These are phyloP conservation scores for Acronicta alni DNA, from an alignment of 2,888 invertebrate genomes.

Conservation along the genomic window DNA sequence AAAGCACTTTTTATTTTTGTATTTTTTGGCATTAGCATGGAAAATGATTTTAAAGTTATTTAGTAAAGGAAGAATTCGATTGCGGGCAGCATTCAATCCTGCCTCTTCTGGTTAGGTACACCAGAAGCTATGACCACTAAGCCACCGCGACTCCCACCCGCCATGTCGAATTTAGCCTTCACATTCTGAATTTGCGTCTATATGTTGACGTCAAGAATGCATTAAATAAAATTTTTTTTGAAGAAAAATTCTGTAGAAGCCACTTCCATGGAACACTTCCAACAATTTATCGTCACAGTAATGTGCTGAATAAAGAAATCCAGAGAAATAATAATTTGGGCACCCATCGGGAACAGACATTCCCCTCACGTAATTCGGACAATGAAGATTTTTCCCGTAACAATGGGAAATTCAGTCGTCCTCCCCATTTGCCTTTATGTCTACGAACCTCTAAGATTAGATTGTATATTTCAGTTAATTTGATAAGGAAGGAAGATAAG, in stretches of 20 bases:
- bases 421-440: conserved; percentile 37
- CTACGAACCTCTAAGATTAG: conserved; percentile 32
- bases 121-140: too few relatives aligned
- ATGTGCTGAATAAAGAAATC: conserved; percentile 71
- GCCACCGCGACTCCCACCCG: too few relatives aligned
- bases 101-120: too few relatives aligned
- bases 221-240: too few relatives aligned
- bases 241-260: conserved; percentile 8
- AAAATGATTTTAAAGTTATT: too few relatives aligned
- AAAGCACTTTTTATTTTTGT: too few relatives aligned
- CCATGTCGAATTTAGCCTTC: too few relatives aligned
- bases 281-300: conserved; percentile 56
- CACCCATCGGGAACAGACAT: conserved; percentile 71
- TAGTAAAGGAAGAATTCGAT: too few relatives aligned
- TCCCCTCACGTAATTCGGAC: conserved; percentile 78
- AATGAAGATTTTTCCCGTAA: conserved; percentile 76
- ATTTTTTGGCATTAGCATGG: too few relatives aligned
- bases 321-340: conserved; percentile 76
- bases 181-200: too few relatives aligned
- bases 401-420: conserved; percentile 68
- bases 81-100: too few relatives aligned
- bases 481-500: conserved; percentile 46
- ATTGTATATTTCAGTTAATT: conserved; percentile 53
- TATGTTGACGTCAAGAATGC: too few relatives aligned
- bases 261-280: conserved; percentile 50